Evolutionary conservation across 2,888 invertebrate species (phyloP).

Genomic region (Atethmia centrago): DNA sequence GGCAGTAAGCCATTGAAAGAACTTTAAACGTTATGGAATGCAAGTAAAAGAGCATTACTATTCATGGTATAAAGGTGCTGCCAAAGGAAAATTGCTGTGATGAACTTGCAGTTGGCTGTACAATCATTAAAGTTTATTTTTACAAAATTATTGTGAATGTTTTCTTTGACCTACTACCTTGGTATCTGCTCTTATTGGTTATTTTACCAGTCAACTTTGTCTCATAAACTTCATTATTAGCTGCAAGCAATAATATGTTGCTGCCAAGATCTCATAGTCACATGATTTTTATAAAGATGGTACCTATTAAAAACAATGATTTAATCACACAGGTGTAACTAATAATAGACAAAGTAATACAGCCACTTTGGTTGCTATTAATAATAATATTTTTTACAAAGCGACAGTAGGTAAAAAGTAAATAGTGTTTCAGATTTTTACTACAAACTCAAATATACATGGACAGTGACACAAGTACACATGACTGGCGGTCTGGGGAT

Average conservation of each 20-base stretch:
- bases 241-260: not conserved
- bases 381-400: not conserved
- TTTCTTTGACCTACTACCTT: not conserved
- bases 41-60: not conserved
- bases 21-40: not conserved
- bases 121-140: not conserved
- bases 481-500: not conserved
- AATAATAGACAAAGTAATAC: not conserved
- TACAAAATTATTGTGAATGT: not conserved
- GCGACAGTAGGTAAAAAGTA: not conserved
- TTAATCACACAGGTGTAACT: not conserved
- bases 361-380: not conserved
- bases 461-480: not conserved
- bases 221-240: not conserved
- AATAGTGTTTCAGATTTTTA: not conserved
- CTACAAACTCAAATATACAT: not conserved
- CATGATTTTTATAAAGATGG: not conserved
- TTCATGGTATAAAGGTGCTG: not conserved
- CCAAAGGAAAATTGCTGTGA: not conserved
- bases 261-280: not conserved
- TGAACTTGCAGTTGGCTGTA: not conserved
- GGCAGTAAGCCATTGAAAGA: not conserved
- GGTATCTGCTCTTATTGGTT: not conserved
- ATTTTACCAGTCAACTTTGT: not conserved
- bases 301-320: no score